phyloP scores from a whole-genome alignment of 2,113 vertebrate species.

The Myiozetetes cayanensis region DNA sequence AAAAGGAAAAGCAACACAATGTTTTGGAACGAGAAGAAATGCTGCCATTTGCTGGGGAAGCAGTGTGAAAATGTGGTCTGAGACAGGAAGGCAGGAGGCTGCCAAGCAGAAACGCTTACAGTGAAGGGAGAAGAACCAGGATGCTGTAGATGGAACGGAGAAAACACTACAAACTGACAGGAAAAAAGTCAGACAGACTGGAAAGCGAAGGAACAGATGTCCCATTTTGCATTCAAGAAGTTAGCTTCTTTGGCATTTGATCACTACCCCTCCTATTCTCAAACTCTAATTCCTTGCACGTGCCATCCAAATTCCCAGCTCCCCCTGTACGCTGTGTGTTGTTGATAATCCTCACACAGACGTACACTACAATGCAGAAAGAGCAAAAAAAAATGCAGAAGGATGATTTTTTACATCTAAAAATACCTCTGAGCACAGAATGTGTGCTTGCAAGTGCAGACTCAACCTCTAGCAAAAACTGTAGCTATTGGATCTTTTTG shows the following conservation, averaged over 20 bases:
- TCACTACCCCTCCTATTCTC: neutral
- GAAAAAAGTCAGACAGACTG: neutral
- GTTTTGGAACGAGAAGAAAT: neutral
- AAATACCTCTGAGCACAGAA: neutral
- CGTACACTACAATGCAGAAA: fast-evolving
- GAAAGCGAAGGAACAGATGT: neutral
- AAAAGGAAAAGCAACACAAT: fast-evolving
- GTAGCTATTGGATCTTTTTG: neutral
- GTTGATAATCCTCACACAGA: neutral
- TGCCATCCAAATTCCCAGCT: neutral
- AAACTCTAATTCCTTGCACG: neutral
- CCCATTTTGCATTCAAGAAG: neutral
- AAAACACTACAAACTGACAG: neutral
- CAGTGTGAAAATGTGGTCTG: neutral
- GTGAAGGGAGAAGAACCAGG: neutral
- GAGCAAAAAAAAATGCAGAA: neutral
- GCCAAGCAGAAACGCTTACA: neutral
- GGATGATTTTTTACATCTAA: neutral
- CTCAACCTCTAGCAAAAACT: neutral
- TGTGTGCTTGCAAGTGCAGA: neutral
- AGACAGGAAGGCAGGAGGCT: neutral
- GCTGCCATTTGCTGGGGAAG: neutral
- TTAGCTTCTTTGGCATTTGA: neutral
- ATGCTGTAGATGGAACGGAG: neutral
- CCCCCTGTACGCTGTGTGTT: neutral